Conservation (phyloP, 1,140 invertebrate species). For the Pissodes strobi region DNA sequence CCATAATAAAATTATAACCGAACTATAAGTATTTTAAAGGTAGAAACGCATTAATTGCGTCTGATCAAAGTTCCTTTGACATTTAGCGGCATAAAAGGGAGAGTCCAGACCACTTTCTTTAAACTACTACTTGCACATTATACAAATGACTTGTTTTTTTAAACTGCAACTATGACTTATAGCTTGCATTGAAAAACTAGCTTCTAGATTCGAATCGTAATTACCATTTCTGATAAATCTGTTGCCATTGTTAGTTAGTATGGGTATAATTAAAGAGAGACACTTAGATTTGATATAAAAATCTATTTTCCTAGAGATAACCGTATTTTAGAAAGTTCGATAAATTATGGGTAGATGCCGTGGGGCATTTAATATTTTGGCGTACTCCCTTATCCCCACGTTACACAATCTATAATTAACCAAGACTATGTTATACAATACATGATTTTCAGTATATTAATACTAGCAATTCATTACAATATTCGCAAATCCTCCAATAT, state of each 20-base stretch:
- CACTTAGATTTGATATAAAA: conserved; percentile 5
- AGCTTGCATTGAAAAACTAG: conserved; percentile 1
- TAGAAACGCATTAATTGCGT: background rate
- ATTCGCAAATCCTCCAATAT: too few species aligned
- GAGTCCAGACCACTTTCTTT: conserved; percentile 13
- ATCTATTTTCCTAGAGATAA: conserved; percentile 11
- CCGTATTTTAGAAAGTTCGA: conserved; percentile 17
- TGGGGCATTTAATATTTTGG: background rate
- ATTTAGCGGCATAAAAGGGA: conserved; percentile 7
- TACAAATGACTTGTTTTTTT: conserved; percentile 15
- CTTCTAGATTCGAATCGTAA: conserved; percentile 17
- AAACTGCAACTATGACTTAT: conserved; percentile 11
- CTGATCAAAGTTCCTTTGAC: conserved; percentile 7
- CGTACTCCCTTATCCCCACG: background rate
- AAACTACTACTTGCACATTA: conserved; percentile 4
- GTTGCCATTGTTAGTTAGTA: conserved; percentile 11
- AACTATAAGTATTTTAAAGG: background rate
- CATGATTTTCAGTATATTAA: too few species aligned
- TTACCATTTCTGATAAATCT: conserved; percentile 20
- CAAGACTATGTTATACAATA: too few species aligned
- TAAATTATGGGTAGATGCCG: conserved; percentile 11
- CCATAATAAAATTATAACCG: too few species aligned
- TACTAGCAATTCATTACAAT: too few species aligned
- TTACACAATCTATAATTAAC: too few species aligned
- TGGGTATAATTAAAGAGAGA: conserved; percentile 14